These are phyloP conservation scores for Crotalus adamanteus DNA, from an alignment of 2,797 vertebrate genomes.

Conservation along the genomic window DNA sequence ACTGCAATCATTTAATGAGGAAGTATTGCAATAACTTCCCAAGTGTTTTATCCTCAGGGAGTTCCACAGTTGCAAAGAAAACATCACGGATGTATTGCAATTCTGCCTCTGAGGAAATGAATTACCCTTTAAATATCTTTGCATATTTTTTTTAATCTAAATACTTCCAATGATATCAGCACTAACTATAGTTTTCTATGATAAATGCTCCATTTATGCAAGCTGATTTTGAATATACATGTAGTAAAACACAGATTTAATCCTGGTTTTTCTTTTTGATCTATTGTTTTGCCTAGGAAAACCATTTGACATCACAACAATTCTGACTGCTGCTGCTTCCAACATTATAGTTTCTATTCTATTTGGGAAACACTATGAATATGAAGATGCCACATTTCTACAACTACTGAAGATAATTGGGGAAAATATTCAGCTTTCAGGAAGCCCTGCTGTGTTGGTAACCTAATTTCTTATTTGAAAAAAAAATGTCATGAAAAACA, in stretches of 20 bases:
- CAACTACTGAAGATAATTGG: not conserved
- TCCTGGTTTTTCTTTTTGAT: not conserved
- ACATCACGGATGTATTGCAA: not conserved
- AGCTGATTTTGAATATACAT: not conserved
- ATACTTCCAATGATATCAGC: not conserved
- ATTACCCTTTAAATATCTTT: not conserved
- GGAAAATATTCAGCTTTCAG: not conserved
- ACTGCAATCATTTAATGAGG: not conserved
- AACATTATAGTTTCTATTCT: conserved; percentile 16
- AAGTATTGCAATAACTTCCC: not conserved
- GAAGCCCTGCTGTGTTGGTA: not conserved
- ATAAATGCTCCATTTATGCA: not conserved
- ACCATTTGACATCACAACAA: not conserved
- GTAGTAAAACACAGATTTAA: no score
- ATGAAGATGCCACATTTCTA: conserved; percentile 28
- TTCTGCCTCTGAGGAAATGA: not conserved
- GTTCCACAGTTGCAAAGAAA: not conserved
- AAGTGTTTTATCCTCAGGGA: not conserved
- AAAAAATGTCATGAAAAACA: not conserved
- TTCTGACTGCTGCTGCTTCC: not conserved
- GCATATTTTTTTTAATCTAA: not conserved
- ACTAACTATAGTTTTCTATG: not conserved
- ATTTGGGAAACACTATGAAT: conserved; percentile 31
- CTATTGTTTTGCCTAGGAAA: not conserved
- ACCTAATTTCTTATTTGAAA: not conserved